Evolutionary conservation across 1,140 invertebrate genomes (phyloP).

Genomic region (Glossosoma conforme): DNA sequence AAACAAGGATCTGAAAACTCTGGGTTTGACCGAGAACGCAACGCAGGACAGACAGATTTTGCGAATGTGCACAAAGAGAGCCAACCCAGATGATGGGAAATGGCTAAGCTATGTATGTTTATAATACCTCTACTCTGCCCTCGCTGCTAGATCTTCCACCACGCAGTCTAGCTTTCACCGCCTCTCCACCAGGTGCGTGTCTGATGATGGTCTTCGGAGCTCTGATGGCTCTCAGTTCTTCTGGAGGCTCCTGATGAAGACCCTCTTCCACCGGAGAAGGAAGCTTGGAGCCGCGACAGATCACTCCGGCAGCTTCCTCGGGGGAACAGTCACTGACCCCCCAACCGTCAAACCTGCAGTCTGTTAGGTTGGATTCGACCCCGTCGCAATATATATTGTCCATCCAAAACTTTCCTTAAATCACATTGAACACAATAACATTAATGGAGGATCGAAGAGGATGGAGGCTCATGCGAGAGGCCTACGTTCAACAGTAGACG

Average conservation of each 20-base stretch:
- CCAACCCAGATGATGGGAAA: too few species aligned
- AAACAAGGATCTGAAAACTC: too few species aligned
- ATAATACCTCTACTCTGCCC: conserved; percentile 73
- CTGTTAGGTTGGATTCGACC: conserved; percentile 61
- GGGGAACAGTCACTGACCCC: conserved; percentile 71
- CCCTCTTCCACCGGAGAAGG: conserved; percentile 24
- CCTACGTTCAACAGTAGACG: too few species aligned
- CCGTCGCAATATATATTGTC: conserved; percentile 85
- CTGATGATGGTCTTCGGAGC: conserved; percentile 39
- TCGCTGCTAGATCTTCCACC: conserved; percentile 61
- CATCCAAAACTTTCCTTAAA: conserved; percentile 76
- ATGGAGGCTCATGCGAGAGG: too few species aligned
- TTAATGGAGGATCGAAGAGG: too few species aligned
- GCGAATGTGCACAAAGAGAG: too few species aligned
- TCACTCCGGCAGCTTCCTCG: conserved; percentile 76
- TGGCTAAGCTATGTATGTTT: too few species aligned
- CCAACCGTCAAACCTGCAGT: conserved; percentile 82
- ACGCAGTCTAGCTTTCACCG: conserved; percentile 49
- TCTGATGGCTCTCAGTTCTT: conserved; percentile 29
- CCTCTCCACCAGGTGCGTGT: conserved; percentile 39
- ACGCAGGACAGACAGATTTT: too few species aligned
- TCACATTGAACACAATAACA: too few species aligned
- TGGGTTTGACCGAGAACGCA: too few species aligned
- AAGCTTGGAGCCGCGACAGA: conserved; percentile 52
- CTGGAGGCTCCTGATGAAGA: background rate